Evolutionary conservation across 2,113 vertebrate genomes (phyloP).

Genomic region (Siniperca knerii): DNA sequence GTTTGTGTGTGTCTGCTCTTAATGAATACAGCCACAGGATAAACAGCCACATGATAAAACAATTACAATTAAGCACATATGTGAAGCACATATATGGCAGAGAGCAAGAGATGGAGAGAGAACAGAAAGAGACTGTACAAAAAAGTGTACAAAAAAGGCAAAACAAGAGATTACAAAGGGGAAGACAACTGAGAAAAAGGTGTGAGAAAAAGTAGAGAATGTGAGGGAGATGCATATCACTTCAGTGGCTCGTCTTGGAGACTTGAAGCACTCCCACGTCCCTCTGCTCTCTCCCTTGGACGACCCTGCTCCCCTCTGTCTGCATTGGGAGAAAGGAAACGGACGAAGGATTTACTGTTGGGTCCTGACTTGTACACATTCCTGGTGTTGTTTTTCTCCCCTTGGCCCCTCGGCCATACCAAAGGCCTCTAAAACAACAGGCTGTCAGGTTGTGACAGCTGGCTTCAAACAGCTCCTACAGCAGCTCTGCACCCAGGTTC

Average conservation of each 20-base stretch:
- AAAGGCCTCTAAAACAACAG: conserved; percentile 90
- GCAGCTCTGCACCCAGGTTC: conserved; percentile 84
- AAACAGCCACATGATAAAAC: conserved; percentile 54
- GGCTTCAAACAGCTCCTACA: conserved; percentile 89
- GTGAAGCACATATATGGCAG: conserved; percentile 15
- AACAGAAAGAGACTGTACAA: background rate
- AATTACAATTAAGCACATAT: conserved; percentile 41
- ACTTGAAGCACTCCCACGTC: conserved; percentile 74
- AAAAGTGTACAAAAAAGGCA: background rate
- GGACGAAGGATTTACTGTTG: conserved; percentile 89
- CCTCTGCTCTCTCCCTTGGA: conserved; percentile 67
- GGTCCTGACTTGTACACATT: conserved; percentile 90
- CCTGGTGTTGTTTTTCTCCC: conserved; percentile 89
- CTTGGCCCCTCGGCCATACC: conserved; percentile 87
- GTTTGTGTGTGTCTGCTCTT: conserved; percentile 53
- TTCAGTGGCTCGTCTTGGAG: conserved; percentile 51
- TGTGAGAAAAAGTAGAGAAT: conserved; percentile 55
- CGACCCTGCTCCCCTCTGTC: conserved; percentile 76
- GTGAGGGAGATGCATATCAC: conserved; percentile 43
- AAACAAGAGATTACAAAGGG: background rate
- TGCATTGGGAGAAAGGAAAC: conserved; percentile 83
- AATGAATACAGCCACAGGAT: conserved; percentile 48
- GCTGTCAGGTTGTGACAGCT: conserved; percentile 90
- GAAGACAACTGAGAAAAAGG: conserved; percentile 40
- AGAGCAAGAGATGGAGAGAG: background rate